Evolutionary conservation across 2,797 vertebrate species (phyloP), one percentile per base, ranked within the genome.

Genomic region (Todus mexicanus): DNA sequence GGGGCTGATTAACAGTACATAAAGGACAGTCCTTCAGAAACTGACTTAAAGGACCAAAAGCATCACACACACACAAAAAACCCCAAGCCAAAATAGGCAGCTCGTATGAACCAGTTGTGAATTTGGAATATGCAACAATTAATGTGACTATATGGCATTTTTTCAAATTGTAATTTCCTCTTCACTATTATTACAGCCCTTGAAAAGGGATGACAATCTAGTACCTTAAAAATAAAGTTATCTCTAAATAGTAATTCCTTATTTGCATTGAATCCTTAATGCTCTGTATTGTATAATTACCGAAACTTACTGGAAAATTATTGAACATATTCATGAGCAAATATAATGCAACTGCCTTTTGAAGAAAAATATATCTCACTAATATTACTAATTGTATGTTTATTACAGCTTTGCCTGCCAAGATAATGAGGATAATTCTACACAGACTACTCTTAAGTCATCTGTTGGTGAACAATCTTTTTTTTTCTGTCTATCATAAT

Each of bases 381-480:
- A 95, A 86, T 92, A 92, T 94, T 83, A 92, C 85, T 96, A 95
- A 97, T 95, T 96, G 47, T 17, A 82, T 79, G 79, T 79, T 92
- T 95, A 72, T 91, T 93, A 81, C 37, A 84, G 73, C 26, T 79
- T 95, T 92, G 25, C 68, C 65, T 95, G 53, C 65, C 64, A 96
- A 72, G 87, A 90, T 93, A 96, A 97, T 89, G 38, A 87, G 48
- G 78, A 74, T 91, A 95, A 95, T 85, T 95, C 23, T 71, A 93
- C 53, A 89, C 5, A 31, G 86, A 35, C 66, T 90, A 85, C 31
- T 94, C 87, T 96, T 91, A 95, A 96, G 94, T 94, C 95, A 84
- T 47, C 43, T 89, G 61, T 76, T 87, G 35, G 75, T 61, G 68
- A 95, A 92, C 21, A 94, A 65, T 88, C 29, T 48, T 83, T 89